Evolutionary conservation across 2,888 invertebrate genomes (phyloP).

Genomic region (Cataglyphis albicans): DNA sequence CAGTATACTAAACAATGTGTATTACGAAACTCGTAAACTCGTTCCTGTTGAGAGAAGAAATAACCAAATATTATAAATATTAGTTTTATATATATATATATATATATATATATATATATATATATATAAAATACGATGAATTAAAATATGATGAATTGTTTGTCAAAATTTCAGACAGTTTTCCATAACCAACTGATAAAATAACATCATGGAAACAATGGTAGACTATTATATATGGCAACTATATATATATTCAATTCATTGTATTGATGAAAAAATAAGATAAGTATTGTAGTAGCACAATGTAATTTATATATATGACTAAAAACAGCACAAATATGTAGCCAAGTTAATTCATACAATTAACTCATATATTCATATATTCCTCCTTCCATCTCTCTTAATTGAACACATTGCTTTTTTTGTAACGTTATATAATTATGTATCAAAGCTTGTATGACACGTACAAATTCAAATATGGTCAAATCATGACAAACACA

Average conservation of each 20-base stretch:
- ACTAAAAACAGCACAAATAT: constrained; percentile 6
- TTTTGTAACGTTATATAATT: constrained; percentile 4
- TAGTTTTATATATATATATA: background rate
- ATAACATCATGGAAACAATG: background rate
- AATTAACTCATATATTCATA: constrained; percentile 45
- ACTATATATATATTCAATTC: background rate
- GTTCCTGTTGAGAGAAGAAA: constrained; percentile 9
- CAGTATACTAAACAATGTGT: constrained; percentile 7
- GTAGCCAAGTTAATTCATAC: background rate
- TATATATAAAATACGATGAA: background rate
- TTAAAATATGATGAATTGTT: background rate
- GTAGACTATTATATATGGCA: background rate
- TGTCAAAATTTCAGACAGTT: background rate
- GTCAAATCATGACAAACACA: background rate
- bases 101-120: background rate
- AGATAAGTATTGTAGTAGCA: constrained; percentile 16
- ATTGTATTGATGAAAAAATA: background rate
- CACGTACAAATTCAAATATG: background rate
- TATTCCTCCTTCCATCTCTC: background rate
- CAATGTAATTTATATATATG: background rate
- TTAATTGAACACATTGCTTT: background rate
- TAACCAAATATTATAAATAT: too few relatives aligned
- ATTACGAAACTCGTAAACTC: constrained; percentile 26
- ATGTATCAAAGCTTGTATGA: background rate
- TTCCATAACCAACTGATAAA: constrained; percentile 1